phyloP scores from a whole-genome alignment of 2,888 invertebrate genomes.

The Mesorhabditis sp. region DNA sequence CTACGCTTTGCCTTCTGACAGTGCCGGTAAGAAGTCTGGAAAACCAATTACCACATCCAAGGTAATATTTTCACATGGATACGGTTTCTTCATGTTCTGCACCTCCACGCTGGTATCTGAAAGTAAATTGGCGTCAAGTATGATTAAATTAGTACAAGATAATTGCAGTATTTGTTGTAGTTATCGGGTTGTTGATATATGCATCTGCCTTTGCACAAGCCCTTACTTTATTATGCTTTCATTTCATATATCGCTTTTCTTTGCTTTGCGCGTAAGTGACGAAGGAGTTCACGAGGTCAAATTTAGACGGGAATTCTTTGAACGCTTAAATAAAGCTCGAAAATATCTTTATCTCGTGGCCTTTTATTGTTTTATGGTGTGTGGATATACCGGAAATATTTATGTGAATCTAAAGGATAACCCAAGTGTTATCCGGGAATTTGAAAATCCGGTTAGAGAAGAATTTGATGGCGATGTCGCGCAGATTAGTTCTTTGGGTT shows the following conservation, averaged over 20 bases:
- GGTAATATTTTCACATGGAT: slow-evolving; percentile 1
- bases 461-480: not conserved
- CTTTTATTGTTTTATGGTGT: not conserved
- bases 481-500: not conserved
- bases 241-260: not conserved
- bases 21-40: not conserved
- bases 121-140: not conserved
- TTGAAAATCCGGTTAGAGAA: not conserved
- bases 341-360: no score
- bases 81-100: slow-evolving; percentile 6
- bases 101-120: not conserved
- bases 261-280: not conserved
- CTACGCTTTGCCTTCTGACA: not conserved
- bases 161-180: not conserved
- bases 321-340: not conserved
- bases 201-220: not conserved
- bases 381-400: slow-evolving; percentile 4
- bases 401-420: not conserved
- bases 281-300: not conserved
- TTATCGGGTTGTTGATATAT: not conserved
- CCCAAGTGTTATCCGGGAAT: not conserved
- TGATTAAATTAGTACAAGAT: not conserved
- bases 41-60: not conserved
- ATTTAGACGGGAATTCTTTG: not conserved
- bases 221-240: slow-evolving; percentile 1